Evolutionary conservation across 2,797 vertebrate genomes (phyloP), one percentile per base, ranked within the genome.

Genomic region (Pangasius larnaudii): DNA sequence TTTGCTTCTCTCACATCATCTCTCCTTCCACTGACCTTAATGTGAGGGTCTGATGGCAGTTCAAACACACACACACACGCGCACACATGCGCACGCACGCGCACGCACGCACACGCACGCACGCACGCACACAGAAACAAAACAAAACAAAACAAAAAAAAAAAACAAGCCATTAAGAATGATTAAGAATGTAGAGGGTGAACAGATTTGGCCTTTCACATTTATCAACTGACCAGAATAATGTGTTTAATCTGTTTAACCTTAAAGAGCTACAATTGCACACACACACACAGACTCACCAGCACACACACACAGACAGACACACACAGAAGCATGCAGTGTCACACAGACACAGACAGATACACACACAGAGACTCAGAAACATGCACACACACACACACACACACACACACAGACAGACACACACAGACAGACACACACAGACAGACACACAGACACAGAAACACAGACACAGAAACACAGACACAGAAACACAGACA

Each of bases 1-100:
- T 99, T 99, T 14, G 99, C 99, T 95, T 99, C 98, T 91, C 97
- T 98, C 92, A 99, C 98, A 0, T 98, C 97, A 90, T 99, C 98
- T 88, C 98, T 97, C 94, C 98, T 99, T 85, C 99, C 99, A 91
- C 97, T 98, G 88, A 99, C 98, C 95, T 99, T 99, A 94, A 99
- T 99, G 91, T 99, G 99, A 79, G 99, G 99, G 97, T 99, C 99
- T 99, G 92, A 71, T n/a, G 30, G 67, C 75, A 77, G 58, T 49
- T 56, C 3, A 39, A 19, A 89, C 77, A 83, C 56, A 58, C 80
- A 53, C 61, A 79, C 56, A 58, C 80, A 53, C 61, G 71, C 58
- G 27, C 74, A 75, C 8, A 42, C 49, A 89, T 69, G 77, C 22
- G 39, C 84, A 86, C 36, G 59, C 22, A 51, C 84, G 84, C 36